Evolutionary conservation across 2,113 vertebrate genomes (phyloP).

Genomic region (Sylvia atricapilla): DNA sequence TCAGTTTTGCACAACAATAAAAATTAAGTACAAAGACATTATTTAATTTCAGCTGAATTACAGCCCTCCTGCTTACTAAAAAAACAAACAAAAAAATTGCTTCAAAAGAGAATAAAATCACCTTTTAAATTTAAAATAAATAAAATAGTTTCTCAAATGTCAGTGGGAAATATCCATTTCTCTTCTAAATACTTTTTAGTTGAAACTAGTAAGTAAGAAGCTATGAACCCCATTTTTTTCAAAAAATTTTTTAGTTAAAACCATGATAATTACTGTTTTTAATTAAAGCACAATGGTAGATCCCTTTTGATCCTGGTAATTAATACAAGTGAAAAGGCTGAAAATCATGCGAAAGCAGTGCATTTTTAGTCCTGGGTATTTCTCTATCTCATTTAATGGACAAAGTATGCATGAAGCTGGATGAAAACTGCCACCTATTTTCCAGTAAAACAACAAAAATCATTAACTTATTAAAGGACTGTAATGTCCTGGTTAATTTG

Average conservation of each 20-base stretch:
- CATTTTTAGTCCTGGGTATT: background rate
- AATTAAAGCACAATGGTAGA: background rate
- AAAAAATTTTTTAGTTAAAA: background rate
- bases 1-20: background rate
- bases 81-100: background rate
- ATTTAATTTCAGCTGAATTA: background rate
- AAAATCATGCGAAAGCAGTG: background rate
- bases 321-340: background rate
- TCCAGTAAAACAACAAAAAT: background rate
- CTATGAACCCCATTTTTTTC: background rate
- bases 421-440: background rate
- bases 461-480: background rate
- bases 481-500: background rate
- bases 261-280: background rate
- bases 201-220: background rate
- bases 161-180: background rate
- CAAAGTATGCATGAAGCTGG: background rate
- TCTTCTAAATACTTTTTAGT: background rate
- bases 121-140: background rate
- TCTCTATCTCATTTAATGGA: background rate
- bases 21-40: background rate
- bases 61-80: fast-evolving
- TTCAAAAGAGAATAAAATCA: background rate
- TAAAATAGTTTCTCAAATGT: background rate
- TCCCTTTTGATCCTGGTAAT: background rate